Base-by-base conservation (phyloP, 30 jellyfish, hydroid and myxozoan genomes). In the Hydractinia echinata region DNA sequence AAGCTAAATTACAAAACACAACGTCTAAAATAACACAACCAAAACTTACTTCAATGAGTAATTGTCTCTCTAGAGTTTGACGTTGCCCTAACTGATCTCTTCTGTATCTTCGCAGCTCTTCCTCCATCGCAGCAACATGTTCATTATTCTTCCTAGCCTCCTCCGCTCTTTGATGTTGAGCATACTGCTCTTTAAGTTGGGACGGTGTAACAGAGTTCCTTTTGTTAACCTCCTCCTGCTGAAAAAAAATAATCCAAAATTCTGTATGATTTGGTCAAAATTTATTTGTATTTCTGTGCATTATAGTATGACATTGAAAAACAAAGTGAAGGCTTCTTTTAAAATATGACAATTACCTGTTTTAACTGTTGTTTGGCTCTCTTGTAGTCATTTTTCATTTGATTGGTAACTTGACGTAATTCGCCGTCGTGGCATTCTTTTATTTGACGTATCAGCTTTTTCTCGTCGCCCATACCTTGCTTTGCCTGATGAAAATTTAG, bases 311-410 rank as follows among this genome's bases (percentile, higher is more conserved):
- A 30, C 2, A 2, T 30, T 30, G 44, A 30, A 30, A 30, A 30
- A 30, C 44, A 30, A 30, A 30, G 44, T 30, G 44, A 30, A 30
- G 44, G 1, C 44, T 30, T 30, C 44, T 30, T 30, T 30, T 30
- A 30, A 30, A 30, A 30, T 58, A 58, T 58, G 69, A 11, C 19
- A 51, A 51, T 5, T 81, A 94, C 99, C 95, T 67, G 78, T 77
- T 94, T 94, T 55, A 94, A 84, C 52, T 84, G 95, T 79, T 94
- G 97, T 82, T 94, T 94, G 10, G 99, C 99, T 55, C 51, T 60
- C 81, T 94, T 94, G 81, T 94, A 94, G 64, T 87, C 96, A 53
- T 62, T 77, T 62, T 79, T 88, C 77, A 94, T 79, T 30, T 91
- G 82, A 48, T 52, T 82, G 15, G 88, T 83, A 54, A 94, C 94